Conservation (phyloP, 2,888 invertebrate genomes). For the Gerris lacustris region DNA sequence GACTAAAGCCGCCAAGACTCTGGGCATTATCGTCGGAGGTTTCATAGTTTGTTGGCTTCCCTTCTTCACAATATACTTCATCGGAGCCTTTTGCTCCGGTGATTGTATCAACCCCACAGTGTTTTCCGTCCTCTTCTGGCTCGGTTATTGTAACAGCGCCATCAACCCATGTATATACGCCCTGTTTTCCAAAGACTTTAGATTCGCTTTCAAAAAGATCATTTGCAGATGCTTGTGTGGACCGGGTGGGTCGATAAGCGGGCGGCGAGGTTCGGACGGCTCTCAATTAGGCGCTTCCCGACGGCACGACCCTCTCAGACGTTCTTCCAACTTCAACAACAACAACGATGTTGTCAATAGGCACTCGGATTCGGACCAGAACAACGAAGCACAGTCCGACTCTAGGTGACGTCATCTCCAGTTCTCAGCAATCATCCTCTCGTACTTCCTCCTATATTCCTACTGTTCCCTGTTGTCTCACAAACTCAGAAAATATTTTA, state of each 20-base stretch:
- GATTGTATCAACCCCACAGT: conserved; percentile 72
- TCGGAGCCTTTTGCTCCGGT: conserved; percentile 73
- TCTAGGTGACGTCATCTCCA: conserved; percentile 29
- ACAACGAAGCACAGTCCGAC: conserved; percentile 31
- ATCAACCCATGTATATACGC: conserved; percentile 93
- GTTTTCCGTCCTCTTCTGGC: conserved; percentile 89
- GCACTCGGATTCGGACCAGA: conserved; percentile 31
- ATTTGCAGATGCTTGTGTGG: conserved; percentile 57
- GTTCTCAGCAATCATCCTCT: conserved; percentile 8
- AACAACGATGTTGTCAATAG: conserved; percentile 22
- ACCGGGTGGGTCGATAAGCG: conserved; percentile 23
- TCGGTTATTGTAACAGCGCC: conserved; percentile 94
- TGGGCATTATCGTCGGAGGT: conserved; percentile 92
- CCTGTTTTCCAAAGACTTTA: conserved; percentile 86
- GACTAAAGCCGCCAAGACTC: conserved; percentile 90
- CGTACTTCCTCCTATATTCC: conserved; percentile 13
- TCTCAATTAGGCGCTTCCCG: conserved; percentile 35
- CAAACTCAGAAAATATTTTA: conserved; percentile 3
- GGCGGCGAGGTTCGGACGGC: conserved; percentile 33
- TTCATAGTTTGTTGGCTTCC: conserved; percentile 96
- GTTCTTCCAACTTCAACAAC: conserved; percentile 21
- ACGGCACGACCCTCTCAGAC: conserved; percentile 25
- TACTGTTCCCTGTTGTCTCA: neutral
- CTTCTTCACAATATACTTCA: conserved; percentile 88
- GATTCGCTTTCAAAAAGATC: conserved; percentile 85